Percentiles rank a stretch among this genome's conserved stretches.
These are phyloP conservation scores for Diprion similis DNA, from an alignment of 1,140 invertebrate genomes.

Conservation along the genomic window DNA sequence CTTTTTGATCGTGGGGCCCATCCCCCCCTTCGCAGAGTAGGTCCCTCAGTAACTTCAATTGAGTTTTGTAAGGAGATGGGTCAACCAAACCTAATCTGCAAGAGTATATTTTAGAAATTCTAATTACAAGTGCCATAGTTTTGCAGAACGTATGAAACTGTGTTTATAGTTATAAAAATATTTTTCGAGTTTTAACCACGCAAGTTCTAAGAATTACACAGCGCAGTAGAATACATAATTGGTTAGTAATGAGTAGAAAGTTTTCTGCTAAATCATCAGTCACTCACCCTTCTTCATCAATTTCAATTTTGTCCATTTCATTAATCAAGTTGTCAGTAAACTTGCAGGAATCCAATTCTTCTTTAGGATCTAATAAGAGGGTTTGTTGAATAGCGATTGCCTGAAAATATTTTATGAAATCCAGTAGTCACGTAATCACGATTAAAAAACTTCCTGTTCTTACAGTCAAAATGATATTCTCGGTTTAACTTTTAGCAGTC, in stretches of 20 bases:
- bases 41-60: slow-evolving; percentile 60
- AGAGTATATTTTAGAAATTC: background rate
- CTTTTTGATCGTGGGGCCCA: slow-evolving; percentile 56
- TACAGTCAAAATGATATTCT: background rate
- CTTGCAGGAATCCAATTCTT: slow-evolving; percentile 55
- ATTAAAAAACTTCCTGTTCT: slow-evolving; percentile 1
- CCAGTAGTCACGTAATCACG: slow-evolving; percentile 8
- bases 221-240: no score
- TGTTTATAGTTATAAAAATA: background rate
- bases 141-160: slow-evolving; percentile 8
- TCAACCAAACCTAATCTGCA: slow-evolving; percentile 45
- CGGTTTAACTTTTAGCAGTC: background rate
- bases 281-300: slow-evolving; percentile 56
- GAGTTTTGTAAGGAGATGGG: slow-evolving; percentile 58
- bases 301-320: slow-evolving; percentile 69
- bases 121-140: no score
- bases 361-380: slow-evolving; percentile 56
- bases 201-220: background rate
- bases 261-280: slow-evolving; percentile 9
- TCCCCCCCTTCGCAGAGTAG: slow-evolving; percentile 55
- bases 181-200: slow-evolving; percentile 14
- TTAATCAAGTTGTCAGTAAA: slow-evolving; percentile 67
- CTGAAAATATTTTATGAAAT: slow-evolving; percentile 42
- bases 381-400: slow-evolving; percentile 66
- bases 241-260: background rate